Conservation (phyloP, 2,113 vertebrate genomes). For the Perccottus glenii region DNA sequence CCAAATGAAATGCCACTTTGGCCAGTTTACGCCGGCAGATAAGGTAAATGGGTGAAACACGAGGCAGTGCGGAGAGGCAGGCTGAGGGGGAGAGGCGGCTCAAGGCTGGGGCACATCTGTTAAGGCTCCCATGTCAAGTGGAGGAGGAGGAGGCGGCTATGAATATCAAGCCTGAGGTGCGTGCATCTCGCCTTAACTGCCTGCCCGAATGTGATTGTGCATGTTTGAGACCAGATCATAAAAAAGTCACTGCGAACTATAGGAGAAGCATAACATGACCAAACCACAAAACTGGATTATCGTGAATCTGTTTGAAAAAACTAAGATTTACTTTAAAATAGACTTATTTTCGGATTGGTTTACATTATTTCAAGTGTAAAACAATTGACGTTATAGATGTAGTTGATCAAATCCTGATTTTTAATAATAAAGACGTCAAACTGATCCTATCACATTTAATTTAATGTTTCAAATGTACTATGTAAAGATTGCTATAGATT, state of each 20-base stretch:
- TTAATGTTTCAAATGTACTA: no score
- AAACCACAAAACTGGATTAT: neutral
- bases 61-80: conserved; percentile 17
- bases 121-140: conserved; percentile 78
- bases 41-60: conserved; percentile 48
- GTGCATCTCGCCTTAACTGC: conserved; percentile 56
- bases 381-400: no score
- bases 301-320: no score
- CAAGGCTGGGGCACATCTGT: conserved; percentile 79
- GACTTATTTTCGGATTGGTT: no score
- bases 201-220: conserved; percentile 20
- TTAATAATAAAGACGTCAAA: no score
- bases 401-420: no score
- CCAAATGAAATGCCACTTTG: conserved; percentile 32
- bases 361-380: no score
- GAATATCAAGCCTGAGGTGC: conserved; percentile 78
- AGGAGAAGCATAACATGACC: no score
- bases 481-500: no score
- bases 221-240: neutral
- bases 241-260: neutral
- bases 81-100: conserved; percentile 42
- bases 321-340: no score
- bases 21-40: conserved; percentile 15
- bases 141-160: conserved; percentile 74
- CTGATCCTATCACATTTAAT: no score